Base-by-base conservation (phyloP, 1,140 invertebrate genomes). In the Zaprionus capensis region DNA sequence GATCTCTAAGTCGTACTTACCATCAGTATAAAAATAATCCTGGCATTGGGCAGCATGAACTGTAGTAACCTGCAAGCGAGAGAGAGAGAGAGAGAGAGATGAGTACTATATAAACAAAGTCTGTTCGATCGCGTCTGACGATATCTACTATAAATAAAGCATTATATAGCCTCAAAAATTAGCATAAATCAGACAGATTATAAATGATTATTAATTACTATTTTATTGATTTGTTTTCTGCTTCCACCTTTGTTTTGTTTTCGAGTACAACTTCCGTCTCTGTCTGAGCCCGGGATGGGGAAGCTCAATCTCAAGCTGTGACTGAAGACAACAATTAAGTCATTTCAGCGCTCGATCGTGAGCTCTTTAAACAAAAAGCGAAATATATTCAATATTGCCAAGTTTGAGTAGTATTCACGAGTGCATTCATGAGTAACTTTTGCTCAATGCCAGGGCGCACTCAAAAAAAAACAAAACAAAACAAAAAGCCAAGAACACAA, bases 11-110 rank as follows among this genome's bases (percentile, higher is more conserved):
- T 20, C 14, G 51, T 38, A 61, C 91, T 91, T 63, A 91, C 91
- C 91, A 91, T 91, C 85, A 73, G 83, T 92, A 87, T 80, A 82
- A 90, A 80, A 91, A 84, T 80, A 82, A 73, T 91, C 85, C 82
- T 87, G 90, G 85, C 91, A 91, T 84, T 91, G 91, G 71, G 82
- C 85, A 90, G 91, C 86, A 78, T 84, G 77, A 91, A 91, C 91
- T 91, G 91, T 91, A 68, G 90, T 91, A 91, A 91, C 91, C 91
- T 91, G 86, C 44, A 91, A 91, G 56, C 72, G 41, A 57, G 31
- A 15, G 36, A 15, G n/a, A 44, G 46, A 31, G 66, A 74, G 12
- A 66, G 46, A 64, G 56, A 11, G 41, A 49, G 61, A 78, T 88
- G 34, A 81, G 66, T 81, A 63, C 55, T 26, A 46, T 56, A 31